Conservation (phyloP, 2,888 invertebrate genomes). For the Tuberolachnus salignus region DNA sequence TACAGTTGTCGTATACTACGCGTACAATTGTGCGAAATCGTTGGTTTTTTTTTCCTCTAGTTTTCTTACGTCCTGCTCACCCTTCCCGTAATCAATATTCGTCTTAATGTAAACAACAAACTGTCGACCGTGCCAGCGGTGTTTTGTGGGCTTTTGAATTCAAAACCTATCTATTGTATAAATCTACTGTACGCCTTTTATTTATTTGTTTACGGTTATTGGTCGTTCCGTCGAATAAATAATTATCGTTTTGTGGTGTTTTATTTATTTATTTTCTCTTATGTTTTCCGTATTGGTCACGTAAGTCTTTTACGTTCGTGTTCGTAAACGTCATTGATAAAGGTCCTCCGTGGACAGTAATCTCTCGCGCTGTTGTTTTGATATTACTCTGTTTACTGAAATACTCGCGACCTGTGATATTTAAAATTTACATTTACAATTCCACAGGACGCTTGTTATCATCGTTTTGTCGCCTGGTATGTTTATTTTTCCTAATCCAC, state of each 20-base stretch:
- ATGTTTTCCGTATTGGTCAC: background rate
- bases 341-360: background rate
- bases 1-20: background rate
- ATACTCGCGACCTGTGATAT: background rate
- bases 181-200: no score
- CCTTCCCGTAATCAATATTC: slow-evolving; percentile 16
- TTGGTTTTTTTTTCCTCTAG: background rate
- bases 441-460: background rate
- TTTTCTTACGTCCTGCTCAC: background rate
- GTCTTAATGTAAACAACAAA: slow-evolving; percentile 11
- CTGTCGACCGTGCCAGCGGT: background rate
- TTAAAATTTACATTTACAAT: background rate
- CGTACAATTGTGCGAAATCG: background rate
- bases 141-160: no score
- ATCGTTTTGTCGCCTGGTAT: background rate
- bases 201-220: background rate
- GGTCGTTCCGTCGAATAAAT: background rate
- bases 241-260: no score
- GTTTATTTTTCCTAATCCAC: background rate
- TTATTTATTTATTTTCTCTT: no score
- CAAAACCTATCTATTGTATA: no score
- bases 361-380: background rate
- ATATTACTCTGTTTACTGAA: no score
- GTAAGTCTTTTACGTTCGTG: background rate
- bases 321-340: background rate